Evolutionary conservation across 2,113 vertebrate species (phyloP), one percentile per base, ranked within the genome.

Genomic region (Polypterus senegalus): DNA sequence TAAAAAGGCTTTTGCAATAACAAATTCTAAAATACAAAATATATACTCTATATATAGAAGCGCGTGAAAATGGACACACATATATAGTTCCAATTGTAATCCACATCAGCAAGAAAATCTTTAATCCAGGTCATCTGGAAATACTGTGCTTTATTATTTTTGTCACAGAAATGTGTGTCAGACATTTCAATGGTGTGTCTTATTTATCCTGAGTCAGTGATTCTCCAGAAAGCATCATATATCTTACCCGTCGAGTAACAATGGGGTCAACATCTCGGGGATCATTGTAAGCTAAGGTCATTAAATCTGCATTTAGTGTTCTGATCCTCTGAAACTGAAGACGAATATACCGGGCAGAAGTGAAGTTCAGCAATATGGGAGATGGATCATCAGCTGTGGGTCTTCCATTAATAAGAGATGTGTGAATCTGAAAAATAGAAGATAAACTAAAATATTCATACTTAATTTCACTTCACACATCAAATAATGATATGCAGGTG

Each of bases 341-440:
- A 63, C 93, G 87, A 78, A 99, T 98, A 60, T 89, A 99, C 43
- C 91, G 93, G 58, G 96, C 90, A 0, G 93, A 93, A 58, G 96
- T 98, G 77, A 97, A 98, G 71, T 93, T 92, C 11, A 99, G 73
- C 46, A 99, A 74, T 7, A 76, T 76, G 0, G 80, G 85, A 4
- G 94, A 96, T 1, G 92, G 96, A 71, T 99, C 92, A 1, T 97
- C 93, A 2, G 92, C 93, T 57, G 95, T 98, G 9, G 96, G 96
- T 27, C 95, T 86, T 5, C 93, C 93, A 57, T 96, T 99, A 76
- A 99, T 94, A 64, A 99, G 66, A 62, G 96, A 99, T 3, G 92
- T 91, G 68, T 97, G 94, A 77, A 99, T 99, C 96, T 99, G 73
- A 46, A 56, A 27, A 27, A 27, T 27, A 27, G 27, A 27, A 27